Base-by-base conservation (phyloP, 1,140 invertebrate species). In the Drosophila kikkawai region DNA sequence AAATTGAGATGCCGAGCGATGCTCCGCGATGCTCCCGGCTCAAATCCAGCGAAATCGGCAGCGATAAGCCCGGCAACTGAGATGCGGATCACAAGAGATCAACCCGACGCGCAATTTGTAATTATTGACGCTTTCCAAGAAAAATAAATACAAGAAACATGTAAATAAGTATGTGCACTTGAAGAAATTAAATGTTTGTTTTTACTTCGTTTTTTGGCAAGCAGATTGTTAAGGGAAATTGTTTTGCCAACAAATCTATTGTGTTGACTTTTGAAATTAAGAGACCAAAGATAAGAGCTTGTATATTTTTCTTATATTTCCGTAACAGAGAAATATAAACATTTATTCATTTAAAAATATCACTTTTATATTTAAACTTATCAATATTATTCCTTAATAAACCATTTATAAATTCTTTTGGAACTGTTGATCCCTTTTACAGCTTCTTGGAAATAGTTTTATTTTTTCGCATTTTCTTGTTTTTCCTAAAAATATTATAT, bases 101-200 rank as follows among this genome's bases (percentile, higher is more conserved):
- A 76, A 41, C 36, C 45, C 48, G 79, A 74, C 64, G 68, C 83
- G 83, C 68, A 88, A 75, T 87, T 87, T 77, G 66, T 65, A 79
- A 77, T 77, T 86, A 80, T 83, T 45, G 82, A 85, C 64, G 56
- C 69, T 59, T 53, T 48, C 41, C 42, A 48, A 69, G 29, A 63
- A 66, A 50, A 55, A 26, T 7, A 50, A 47, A 55, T 15, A 36
- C 47, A 32, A 61, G 57, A 57, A 63, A 67, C 57, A 45, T 60
- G n/a, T 26, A 73, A 67, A 74, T 48, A 48, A 41, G 48, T 26
- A 4, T n/a, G 8, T 15, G 6, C 51, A 76, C 60, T n/a, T 15
- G 3, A 39, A 68, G 19, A 61, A 61, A 50, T 32, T 11, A 4
- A 51, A 4, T 22, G n/a, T 39, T 15, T 6, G 29, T 13, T 19